These are phyloP conservation scores for Aphidius colemani DNA, from an alignment of 2,888 invertebrate species.

Conservation along the genomic window DNA sequence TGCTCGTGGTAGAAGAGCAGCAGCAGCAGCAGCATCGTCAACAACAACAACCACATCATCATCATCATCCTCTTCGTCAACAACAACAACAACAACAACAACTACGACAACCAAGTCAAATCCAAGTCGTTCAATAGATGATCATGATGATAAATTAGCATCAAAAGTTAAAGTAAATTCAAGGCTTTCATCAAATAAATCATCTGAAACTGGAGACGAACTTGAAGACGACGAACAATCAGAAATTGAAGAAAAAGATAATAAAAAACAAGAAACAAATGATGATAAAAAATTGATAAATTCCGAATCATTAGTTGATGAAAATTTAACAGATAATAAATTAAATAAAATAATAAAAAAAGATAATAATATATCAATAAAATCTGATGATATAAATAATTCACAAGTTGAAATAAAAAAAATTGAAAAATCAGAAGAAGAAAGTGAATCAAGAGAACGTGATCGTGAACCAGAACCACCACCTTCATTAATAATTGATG, in stretches of 20 bases:
- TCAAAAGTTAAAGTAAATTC: no score
- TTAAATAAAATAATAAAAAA: not conserved
- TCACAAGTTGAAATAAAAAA: not conserved
- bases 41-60: slow-evolving; percentile 29
- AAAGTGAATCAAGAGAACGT: slow-evolving; percentile 50
- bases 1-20: slow-evolving; percentile 35
- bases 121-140: slow-evolving; percentile 8
- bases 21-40: slow-evolving; percentile 28
- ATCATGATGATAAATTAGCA: slow-evolving; percentile 14
- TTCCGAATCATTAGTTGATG: not conserved
- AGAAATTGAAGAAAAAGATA: slow-evolving; percentile 29
- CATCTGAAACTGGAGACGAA: slow-evolving; percentile 5
- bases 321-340: no score
- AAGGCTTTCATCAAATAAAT: no score
- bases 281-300: slow-evolving; percentile 29
- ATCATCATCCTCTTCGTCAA: not conserved
- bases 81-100: slow-evolving; percentile 21
- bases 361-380: not conserved
- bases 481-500: slow-evolving; percentile 37
- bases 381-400: no score
- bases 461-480: slow-evolving; percentile 57
- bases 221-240: slow-evolving; percentile 22
- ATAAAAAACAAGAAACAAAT: slow-evolving; percentile 27
- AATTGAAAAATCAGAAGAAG: slow-evolving; percentile 27
- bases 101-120: slow-evolving; percentile 20